Base-by-base conservation (phyloP, 2,888 invertebrate species). In the Cactoblastis cactorum region DNA sequence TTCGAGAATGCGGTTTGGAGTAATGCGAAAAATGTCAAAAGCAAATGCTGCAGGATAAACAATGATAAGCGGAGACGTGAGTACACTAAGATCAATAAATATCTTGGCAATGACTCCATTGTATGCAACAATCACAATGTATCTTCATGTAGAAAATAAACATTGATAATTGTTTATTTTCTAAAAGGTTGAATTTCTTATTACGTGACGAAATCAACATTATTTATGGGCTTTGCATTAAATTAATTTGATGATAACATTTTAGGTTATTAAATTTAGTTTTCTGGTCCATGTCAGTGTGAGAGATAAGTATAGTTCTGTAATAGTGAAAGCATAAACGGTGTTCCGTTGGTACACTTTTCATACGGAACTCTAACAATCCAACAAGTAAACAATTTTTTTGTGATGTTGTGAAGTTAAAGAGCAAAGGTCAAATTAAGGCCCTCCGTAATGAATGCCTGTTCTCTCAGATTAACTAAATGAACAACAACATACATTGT, bases 71-170 rank as follows among this genome's bases (percentile, higher is more conserved):
- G 15, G 28, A 14, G 43, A 43, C 43, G 43, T 43, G 43, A 11
- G 46, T n/a, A 47, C 22, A 35, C 15, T 18, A 11, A 46, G 35
- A 46, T 34, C 33, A n/a, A n/a, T n/a, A 33, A 33, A 46, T 35
- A 22, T 34, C 46, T n/a, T 3, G 3, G 22, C 9, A 9, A 12
- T 34, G 35, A 43, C 43, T 28, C 43, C 28, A 14, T 24, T 5
- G 14, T 1, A 15, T 45, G 18, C 15, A 49, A 45, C 50, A 43
- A 12, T 45, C 38, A 51, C 41, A 54, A 34, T 54, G 51, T 28
- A 49, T 12, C 49, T 49, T 49, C n/a, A 33, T 24, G 6, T 4
- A 22, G 22, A 15, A 48, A 34, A 3, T 28, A 28, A 43, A 43
- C 28, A 43, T 15, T 35, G 35, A 15, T 35, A 15, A 35, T 22